phyloP scores from a whole-genome alignment of 2,797 vertebrate genomes.

The Apodemus agrarius region DNA sequence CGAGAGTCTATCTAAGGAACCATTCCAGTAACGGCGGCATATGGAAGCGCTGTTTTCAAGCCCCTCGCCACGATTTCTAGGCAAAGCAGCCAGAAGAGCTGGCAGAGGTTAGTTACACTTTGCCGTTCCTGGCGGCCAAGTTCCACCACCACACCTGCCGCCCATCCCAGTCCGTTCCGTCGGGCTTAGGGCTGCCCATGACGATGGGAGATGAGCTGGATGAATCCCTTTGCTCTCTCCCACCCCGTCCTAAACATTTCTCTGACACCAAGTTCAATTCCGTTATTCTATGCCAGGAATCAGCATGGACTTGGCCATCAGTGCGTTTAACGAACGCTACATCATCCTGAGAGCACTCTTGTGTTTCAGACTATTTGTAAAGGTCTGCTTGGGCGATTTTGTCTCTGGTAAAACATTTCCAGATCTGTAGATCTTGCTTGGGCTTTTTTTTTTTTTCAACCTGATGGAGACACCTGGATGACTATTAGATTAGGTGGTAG shows the following conservation, averaged over 20 bases:
- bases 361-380: not conserved
- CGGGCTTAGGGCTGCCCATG: conserved; percentile 68
- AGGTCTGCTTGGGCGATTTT: not conserved
- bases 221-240: not conserved
- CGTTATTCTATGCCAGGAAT: not conserved
- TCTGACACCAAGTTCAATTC: not conserved
- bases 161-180: conserved; percentile 65
- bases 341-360: not conserved
- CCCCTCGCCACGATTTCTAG: conserved; percentile 81
- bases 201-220: conserved; percentile 51
- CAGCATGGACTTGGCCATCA: not conserved
- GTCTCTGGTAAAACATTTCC: not conserved
- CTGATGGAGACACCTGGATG: not conserved
- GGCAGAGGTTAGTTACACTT: conserved; percentile 78
- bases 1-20: conserved; percentile 84
- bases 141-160: conserved; percentile 74
- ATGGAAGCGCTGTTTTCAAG: conserved; percentile 84
- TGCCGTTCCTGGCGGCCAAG: conserved; percentile 75
- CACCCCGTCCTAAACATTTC: not conserved
- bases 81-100: conserved; percentile 82
- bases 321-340: not conserved
- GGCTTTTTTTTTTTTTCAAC: not conserved
- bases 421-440: not conserved
- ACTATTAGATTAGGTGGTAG: not conserved
- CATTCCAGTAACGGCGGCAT: conserved; percentile 82